These are phyloP conservation scores for Himalopsyche phryganea DNA, from an alignment of 1,140 invertebrate species.

Conservation along the genomic window DNA sequence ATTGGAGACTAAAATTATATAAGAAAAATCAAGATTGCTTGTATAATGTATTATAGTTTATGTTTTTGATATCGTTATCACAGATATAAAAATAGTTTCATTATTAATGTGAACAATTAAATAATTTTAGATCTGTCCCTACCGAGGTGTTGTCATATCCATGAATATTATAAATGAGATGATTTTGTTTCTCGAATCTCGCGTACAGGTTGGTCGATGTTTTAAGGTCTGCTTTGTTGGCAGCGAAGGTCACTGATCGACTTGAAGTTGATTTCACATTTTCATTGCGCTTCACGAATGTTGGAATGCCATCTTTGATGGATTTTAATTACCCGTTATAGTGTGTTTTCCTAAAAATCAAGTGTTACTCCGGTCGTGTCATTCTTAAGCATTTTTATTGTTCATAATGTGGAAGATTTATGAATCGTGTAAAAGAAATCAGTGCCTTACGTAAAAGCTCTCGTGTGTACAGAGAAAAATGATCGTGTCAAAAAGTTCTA, in stretches of 20 bases:
- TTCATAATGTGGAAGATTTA: conserved; percentile 15
- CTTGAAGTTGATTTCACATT: conserved; percentile 29
- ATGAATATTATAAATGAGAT: too few species aligned
- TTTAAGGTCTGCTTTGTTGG: conserved; percentile 11
- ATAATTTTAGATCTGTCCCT: too few species aligned
- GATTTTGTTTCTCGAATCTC: too few species aligned
- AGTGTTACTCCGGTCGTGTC: conserved; percentile 14
- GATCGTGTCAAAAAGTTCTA: conserved; percentile 23
- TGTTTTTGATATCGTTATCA: too few species aligned
- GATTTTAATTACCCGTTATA: conserved; percentile 17
- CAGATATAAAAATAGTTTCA: too few species aligned
- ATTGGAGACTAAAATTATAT: too few species aligned
- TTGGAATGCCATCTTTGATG: conserved; percentile 28
- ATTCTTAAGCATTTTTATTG: conserved; percentile 1
- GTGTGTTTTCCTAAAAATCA: conserved; percentile 5
- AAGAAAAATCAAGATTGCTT: too few species aligned
- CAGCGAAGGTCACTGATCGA: conserved; percentile 26
- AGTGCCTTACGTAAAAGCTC: conserved; percentile 19
- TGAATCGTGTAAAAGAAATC: conserved; percentile 2
- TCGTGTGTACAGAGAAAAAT: conserved; percentile 14
- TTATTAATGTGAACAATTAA: too few species aligned
- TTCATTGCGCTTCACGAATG: conserved; percentile 21
- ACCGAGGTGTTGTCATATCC: too few species aligned
- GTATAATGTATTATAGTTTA: too few species aligned
- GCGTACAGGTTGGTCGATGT: too few species aligned